A percentile compares a stretch with the other conserved stretches of the same genome.
Evolutionary conservation across 2,797 vertebrate genomes (phyloP).

Genomic region (Acipenser transmontanus): DNA sequence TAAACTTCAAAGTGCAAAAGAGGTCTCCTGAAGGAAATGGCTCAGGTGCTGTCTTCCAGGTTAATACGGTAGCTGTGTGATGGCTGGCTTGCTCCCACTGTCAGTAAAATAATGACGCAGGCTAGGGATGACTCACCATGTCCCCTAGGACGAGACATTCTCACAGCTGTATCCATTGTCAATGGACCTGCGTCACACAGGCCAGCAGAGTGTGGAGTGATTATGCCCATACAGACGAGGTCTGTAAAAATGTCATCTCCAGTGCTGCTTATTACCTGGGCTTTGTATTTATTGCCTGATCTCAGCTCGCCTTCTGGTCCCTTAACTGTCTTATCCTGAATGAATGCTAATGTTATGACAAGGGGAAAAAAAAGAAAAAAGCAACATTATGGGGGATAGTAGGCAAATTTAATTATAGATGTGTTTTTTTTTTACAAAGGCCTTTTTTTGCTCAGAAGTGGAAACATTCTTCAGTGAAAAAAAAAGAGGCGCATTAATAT

Average conservation of each 20-base stretch:
- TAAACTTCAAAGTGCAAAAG: no score
- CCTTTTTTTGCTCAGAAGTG: no score
- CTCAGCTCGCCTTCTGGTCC: not conserved
- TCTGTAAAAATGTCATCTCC: constrained; percentile 9
- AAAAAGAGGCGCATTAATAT: no score
- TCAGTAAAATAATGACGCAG: constrained; percentile 24
- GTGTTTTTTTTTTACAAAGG: no score
- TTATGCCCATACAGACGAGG: constrained; percentile 13
- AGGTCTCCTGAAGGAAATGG: no score
- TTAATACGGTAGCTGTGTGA: not conserved
- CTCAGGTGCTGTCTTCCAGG: not conserved
- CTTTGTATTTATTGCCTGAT: not conserved
- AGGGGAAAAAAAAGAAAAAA: no score
- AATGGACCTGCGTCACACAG: constrained; percentile 27
- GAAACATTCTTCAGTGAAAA: no score
- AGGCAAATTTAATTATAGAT: no score
- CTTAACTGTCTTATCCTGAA: not conserved
- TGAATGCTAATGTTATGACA: constrained; percentile 1
- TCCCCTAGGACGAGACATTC: constrained; percentile 32
- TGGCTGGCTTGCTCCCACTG: not conserved
- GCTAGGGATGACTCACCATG: constrained; percentile 35
- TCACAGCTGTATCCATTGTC: constrained; percentile 19
- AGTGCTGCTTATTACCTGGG: not conserved
- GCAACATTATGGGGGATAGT: no score
- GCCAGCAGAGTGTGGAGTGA: constrained; percentile 13